Percentiles rank a stretch among this genome's conserved stretches.
phyloP scores from a whole-genome alignment of 2,113 vertebrate species.

The Calcarius ornatus region DNA sequence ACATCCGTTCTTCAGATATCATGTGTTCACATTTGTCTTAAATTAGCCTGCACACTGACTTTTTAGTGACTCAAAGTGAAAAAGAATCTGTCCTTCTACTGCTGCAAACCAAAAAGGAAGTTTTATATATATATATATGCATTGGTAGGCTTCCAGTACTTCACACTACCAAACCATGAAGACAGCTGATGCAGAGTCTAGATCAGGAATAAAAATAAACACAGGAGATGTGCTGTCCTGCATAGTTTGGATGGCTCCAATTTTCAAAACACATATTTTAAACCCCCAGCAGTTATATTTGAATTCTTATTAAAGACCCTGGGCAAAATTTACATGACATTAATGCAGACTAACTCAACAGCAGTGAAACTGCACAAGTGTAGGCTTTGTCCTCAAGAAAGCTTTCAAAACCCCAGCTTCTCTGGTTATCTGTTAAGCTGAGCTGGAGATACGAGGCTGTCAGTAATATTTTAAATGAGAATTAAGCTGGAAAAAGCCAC shows the following conservation, averaged over 20 bases:
- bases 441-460: not conserved
- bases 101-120: not conserved
- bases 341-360: not conserved
- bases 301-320: not conserved
- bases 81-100: constrained; percentile 9
- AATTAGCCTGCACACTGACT: not conserved
- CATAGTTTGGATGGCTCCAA: not conserved
- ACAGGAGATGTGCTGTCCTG: constrained; percentile 1
- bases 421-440: not conserved
- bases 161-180: not conserved
- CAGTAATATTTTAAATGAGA: not conserved
- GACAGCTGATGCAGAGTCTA: constrained; percentile 46
- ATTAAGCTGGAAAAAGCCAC: not conserved
- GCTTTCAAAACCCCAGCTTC: not conserved
- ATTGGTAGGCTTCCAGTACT: constrained; percentile 27
- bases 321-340: not conserved
- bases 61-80: not conserved
- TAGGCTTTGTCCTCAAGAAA: not conserved
- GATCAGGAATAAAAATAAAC: constrained; percentile 40
- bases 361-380: not conserved
- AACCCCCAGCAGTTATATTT: not conserved
- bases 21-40: constrained; percentile 3
- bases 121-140: not conserved
- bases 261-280: not conserved
- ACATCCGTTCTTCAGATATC: not conserved